These are phyloP conservation scores for Dysmachus trigonus DNA, from an alignment of 2,888 invertebrate genomes.

Conservation along the genomic window DNA sequence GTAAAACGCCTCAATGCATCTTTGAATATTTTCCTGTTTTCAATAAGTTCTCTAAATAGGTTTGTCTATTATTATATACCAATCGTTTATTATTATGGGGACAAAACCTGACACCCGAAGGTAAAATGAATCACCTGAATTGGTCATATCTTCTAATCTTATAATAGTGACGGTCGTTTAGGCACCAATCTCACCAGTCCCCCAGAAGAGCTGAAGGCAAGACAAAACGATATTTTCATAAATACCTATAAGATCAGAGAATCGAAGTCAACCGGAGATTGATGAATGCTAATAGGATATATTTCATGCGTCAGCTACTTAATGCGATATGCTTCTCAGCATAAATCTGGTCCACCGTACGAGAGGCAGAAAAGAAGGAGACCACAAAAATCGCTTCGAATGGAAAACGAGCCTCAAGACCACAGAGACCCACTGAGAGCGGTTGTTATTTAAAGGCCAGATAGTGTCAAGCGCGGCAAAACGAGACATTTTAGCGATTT, in stretches of 20 bases:
- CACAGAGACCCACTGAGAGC: not conserved
- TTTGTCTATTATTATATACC: not conserved
- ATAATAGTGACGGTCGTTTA: not conserved
- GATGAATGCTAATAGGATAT: slow-evolving; percentile 28
- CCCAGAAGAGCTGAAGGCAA: not conserved
- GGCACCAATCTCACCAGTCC: not conserved
- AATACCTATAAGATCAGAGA: not conserved
- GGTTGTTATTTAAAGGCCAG: slow-evolving; percentile 4
- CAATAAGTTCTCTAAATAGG: not conserved
- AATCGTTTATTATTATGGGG: not conserved
- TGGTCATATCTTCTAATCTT: not conserved
- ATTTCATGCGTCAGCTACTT: slow-evolving; percentile 2
- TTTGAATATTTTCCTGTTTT: not conserved
- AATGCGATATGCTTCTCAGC: not conserved
- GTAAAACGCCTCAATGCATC: not conserved
- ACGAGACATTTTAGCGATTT: slow-evolving; percentile 18
- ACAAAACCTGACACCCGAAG: not conserved
- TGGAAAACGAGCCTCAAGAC: not conserved
- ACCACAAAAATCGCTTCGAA: not conserved
- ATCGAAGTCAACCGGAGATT: slow-evolving; percentile 16
- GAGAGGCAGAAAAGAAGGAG: not conserved
- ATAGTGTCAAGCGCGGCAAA: not conserved
- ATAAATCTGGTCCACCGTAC: not conserved
- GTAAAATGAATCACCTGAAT: not conserved
- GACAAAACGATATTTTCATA: slow-evolving; percentile 8